These are phyloP conservation scores for Rhea americana DNA, from an alignment of 2,113 vertebrate species.

Conservation along the genomic window DNA sequence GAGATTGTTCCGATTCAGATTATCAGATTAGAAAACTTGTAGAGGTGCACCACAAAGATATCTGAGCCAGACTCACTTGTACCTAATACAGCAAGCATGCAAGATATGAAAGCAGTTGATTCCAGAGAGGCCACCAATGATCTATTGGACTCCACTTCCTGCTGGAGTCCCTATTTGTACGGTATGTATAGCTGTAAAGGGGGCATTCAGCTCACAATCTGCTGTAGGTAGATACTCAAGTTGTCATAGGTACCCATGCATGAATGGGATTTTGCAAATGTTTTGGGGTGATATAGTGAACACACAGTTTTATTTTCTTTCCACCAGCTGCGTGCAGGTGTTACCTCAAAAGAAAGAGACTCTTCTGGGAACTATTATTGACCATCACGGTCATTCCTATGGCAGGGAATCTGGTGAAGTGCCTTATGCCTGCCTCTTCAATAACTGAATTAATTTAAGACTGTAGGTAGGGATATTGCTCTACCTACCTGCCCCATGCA, in stretches of 20 bases:
- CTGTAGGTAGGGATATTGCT: neutral
- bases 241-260: neutral
- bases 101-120: neutral
- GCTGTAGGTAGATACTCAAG: neutral
- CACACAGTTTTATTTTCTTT: neutral
- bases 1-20: neutral
- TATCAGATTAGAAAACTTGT: neutral
- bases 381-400: neutral
- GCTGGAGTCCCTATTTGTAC: neutral
- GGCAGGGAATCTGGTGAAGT: too few relatives aligned
- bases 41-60: rapidly evolving
- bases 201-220: neutral
- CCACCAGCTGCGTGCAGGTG: neutral
- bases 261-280: neutral
- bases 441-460: neutral
- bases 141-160: neutral
- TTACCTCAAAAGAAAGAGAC: neutral
- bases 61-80: neutral
- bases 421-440: neutral
- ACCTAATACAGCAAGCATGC: neutral
- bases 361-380: neutral
- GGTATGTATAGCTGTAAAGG: neutral
- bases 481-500: neutral
- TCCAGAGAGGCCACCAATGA: neutral
- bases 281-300: neutral